Evolutionary conservation across 1,140 invertebrate species (phyloP), one percentile per base, ranked within the genome.

Genomic region (Scaptomyza pallida): DNA sequence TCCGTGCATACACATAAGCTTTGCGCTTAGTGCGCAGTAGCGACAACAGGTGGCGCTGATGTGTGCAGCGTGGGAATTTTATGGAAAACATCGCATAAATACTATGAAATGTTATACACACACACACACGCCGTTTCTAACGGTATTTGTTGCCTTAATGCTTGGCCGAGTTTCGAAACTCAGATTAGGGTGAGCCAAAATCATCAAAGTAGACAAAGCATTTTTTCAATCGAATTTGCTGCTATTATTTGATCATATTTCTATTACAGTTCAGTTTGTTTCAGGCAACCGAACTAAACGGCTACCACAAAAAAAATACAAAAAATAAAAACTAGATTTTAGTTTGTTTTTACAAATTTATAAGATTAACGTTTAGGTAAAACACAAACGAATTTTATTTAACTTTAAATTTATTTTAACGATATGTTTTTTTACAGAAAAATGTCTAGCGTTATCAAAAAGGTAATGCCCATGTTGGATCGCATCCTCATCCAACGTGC

Each of bases 401-500:
- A 13, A 51, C 13, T 4, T 30, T 1, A 37, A n/a, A 37, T 30
- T 48, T 0, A 48, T 56, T 54, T 23, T 43, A 26, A 26, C 9
- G 4, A 9, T 21, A 44, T 33, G 6, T 51, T 6, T 35, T 26
- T 48, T 10, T 21, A 9, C n/a, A 54, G 23, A 16, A 68, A 15
- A 1, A 86, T 86, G 81, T 56, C 82, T 2, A 92, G 90, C 78
- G 93, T 93, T 54, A 93, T 96, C 12, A 98, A 97, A 91, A 94
- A 94, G 85, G 93, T 99, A 17, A 93, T 98, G 71, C 99, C 99
- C 21, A 93, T 99, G 74, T 96, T 99, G 85, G 99, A 99, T 91
- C 94, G 99, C 83, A 97, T 99, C 59, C 93, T 99, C 23, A 94
- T 99, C 63, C 96, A 99, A 92, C 95, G 97, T 89, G 96, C 97